Evolutionary conservation across 2,113 vertebrate genomes (phyloP).

Genomic region (Microtus montanus): DNA sequence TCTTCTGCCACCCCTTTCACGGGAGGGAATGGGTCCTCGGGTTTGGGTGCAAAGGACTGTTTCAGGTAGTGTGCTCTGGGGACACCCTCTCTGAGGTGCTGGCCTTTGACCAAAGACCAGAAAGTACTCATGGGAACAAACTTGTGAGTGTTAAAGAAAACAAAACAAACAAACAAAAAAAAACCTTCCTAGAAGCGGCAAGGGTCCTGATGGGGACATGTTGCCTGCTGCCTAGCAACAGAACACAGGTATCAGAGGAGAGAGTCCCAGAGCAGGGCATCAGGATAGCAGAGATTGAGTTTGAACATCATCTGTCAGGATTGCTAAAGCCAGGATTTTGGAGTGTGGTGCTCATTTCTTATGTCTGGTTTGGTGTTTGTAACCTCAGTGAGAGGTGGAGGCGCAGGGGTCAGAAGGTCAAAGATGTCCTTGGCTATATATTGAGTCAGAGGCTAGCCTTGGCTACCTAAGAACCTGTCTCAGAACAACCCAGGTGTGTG

Average conservation of each 20-base stretch:
- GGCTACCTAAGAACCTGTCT: neutral
- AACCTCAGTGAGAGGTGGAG: neutral
- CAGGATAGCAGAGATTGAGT: rapidly evolving
- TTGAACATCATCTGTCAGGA: neutral
- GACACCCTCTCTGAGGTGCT: neutral
- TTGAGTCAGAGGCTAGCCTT: neutral
- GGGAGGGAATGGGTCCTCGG: neutral
- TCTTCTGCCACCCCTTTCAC: neutral
- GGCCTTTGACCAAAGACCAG: neutral
- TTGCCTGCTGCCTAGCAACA: neutral
- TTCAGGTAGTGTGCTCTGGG: neutral
- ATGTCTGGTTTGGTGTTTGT: neutral
- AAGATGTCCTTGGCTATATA: neutral
- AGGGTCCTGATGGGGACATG: neutral
- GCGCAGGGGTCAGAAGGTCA: neutral
- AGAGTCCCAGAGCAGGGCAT: rapidly evolving
- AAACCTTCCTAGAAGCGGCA: neutral
- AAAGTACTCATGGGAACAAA: neutral
- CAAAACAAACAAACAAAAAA: too few species aligned
- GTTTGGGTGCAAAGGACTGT: neutral
- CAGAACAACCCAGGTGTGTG: neutral
- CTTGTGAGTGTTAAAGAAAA: rapidly evolving
- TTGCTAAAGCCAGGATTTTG: neutral
- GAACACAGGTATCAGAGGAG: neutral
- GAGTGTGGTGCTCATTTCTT: neutral